Conservation (phyloP, 2,888 invertebrate genomes). For the Fragum fragum region DNA sequence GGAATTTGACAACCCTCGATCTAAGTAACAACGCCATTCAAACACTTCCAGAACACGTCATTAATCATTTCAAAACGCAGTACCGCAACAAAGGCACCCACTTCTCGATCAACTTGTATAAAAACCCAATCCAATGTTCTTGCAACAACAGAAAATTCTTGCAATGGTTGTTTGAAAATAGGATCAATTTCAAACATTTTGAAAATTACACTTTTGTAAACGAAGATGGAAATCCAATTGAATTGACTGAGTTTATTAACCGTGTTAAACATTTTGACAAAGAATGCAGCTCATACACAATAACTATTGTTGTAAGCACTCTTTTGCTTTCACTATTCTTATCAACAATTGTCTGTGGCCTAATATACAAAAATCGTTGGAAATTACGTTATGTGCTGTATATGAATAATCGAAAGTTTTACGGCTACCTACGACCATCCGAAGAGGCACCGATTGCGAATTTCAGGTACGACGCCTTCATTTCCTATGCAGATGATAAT, state of each 20-base stretch:
- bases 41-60: constrained; percentile 9
- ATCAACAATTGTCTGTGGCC: constrained; percentile 30
- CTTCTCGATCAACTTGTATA: constrained; percentile 32
- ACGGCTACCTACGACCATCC: not conserved
- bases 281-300: constrained; percentile 19
- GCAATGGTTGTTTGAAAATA: constrained; percentile 35
- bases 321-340: constrained; percentile 17
- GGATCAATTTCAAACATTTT: not conserved
- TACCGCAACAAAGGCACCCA: no score
- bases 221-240: not conserved
- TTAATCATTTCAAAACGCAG: not conserved
- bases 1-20: constrained; percentile 29
- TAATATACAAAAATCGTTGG: constrained; percentile 60
- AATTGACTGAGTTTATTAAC: not conserved
- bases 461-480: constrained; percentile 65
- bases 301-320: constrained; percentile 14
- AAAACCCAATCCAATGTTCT: constrained; percentile 24
- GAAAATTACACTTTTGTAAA: constrained; percentile 15
- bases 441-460: constrained; percentile 1
- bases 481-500: constrained; percentile 59
- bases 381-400: constrained; percentile 53
- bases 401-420: not conserved
- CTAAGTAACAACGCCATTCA: constrained; percentile 31
- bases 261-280: not conserved
- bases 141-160: constrained; percentile 36